Base-by-base conservation (phyloP, 2,113 vertebrate species). In the Heterotilapia buettikoferi region DNA sequence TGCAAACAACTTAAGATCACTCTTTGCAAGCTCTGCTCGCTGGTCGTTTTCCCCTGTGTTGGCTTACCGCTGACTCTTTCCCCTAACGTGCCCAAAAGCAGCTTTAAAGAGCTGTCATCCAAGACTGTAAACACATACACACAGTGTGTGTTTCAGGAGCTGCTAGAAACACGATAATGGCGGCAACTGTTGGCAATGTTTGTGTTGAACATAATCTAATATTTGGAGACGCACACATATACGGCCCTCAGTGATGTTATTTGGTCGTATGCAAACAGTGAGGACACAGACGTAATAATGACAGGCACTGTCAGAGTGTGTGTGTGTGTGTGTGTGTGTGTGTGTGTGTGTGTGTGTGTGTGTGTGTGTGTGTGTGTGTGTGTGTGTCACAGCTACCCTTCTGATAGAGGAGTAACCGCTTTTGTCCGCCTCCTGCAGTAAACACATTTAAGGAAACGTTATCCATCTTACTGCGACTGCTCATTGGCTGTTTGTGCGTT, bases 401-500 rank as follows among this genome's bases (percentile, higher is more conserved):
- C 68, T 50, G 87, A 87, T 90, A 86, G 90, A 84, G 59, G 80
- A 84, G 36, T 47, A 84, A 45, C 66, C 3, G 33, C 73, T 85
- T 7, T 45, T 83, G 86, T 91, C 81, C 6, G 4, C 80, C 84
- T 89, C n/a, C 56, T 86, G 85, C 87, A 78, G 90, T 92, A 92
- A 94, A 94, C 84, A 93, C 88, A 63, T 90, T 85, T 80, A 82
- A 43, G 45, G 82, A 92, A 82, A 90, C 11, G 47, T 90, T 85
- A 91, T 88, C 90, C 84, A 80, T 91, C 91, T 82, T 24, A 4
- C 63, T n/a, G 43, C 40, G 73, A 82, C 79, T 84, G 36, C 50
- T 82, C 52, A 84, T 82, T 85, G 84, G 78, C 47, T 21, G 40
- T 3, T 71, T 0, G 80, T 61, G 78, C 26, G 71, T 61, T 53